phyloP scores from a whole-genome alignment of 2,888 invertebrate species.

The Lathronympha strigana region DNA sequence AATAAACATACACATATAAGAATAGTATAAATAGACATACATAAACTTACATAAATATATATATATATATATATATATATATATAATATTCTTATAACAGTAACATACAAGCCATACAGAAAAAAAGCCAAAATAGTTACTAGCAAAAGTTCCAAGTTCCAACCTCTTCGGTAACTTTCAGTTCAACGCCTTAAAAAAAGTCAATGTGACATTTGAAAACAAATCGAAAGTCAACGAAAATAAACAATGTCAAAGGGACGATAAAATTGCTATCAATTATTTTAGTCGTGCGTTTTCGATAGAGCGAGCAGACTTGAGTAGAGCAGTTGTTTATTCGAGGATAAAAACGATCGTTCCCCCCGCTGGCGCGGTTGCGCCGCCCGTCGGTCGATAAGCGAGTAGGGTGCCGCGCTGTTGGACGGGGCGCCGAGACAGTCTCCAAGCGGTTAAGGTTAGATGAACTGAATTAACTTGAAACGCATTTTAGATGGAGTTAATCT shows the following conservation, averaged over 20 bases:
- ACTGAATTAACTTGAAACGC: too few relatives aligned
- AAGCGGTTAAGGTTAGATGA: background rate
- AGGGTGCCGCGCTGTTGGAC: slow-evolving; percentile 10
- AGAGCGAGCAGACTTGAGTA: slow-evolving; percentile 5
- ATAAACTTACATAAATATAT: too few relatives aligned
- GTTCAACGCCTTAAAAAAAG: slow-evolving; percentile 10
- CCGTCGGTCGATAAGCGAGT: slow-evolving; percentile 51
- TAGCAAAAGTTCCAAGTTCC: background rate
- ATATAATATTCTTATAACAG: too few relatives aligned
- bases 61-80: too few relatives aligned
- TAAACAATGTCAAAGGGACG: slow-evolving; percentile 24
- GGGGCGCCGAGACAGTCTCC: slow-evolving; percentile 16
- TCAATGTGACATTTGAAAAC: slow-evolving; percentile 32
- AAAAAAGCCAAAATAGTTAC: too few relatives aligned
- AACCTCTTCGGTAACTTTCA: slow-evolving; percentile 18
- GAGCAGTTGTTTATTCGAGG: slow-evolving; percentile 20
- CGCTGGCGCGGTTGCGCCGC: slow-evolving; percentile 48
- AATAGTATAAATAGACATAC: too few relatives aligned
- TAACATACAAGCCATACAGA: too few relatives aligned
- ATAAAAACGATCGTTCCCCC: slow-evolving; percentile 47
- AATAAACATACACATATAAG: too few relatives aligned
- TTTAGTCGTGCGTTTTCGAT: slow-evolving; percentile 20
- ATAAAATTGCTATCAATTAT: slow-evolving; percentile 31
- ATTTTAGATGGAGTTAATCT: too few relatives aligned
- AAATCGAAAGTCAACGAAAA: slow-evolving; percentile 29